Percentiles rank a stretch among this genome's conserved stretches.
Conservation (phyloP, 2,797 vertebrate species). For the Cygnus olor region DNA sequence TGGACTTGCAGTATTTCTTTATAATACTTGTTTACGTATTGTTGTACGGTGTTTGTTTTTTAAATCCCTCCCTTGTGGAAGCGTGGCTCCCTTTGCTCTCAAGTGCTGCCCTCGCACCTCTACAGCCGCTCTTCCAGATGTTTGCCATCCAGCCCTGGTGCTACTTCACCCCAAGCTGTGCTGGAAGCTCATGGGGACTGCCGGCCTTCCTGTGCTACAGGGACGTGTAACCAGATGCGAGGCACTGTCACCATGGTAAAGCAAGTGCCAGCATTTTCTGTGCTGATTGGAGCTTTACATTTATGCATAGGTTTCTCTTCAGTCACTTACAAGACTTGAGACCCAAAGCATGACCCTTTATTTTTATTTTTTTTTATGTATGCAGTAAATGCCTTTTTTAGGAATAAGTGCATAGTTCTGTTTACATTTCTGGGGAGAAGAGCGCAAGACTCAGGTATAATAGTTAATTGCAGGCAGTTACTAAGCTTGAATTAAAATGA, state of each 20-base stretch:
- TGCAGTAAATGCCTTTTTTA: not conserved
- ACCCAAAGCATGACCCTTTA: not conserved
- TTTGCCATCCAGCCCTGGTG: not conserved
- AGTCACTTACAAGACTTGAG: not conserved
- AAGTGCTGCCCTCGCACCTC: not conserved
- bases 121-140: not conserved
- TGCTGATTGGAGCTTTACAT: not conserved
- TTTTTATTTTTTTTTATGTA: not conserved
- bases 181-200: accelerated
- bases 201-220: not conserved
- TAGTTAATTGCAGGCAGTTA: not conserved
- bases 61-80: not conserved
- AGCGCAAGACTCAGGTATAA: not conserved
- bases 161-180: not conserved
- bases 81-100: not conserved
- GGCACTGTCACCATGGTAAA: not conserved
- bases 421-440: not conserved
- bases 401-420: not conserved
- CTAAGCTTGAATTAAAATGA: not conserved
- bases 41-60: not conserved
- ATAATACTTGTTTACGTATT: not conserved
- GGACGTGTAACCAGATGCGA: not conserved
- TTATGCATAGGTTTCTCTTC: not conserved
- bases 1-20: not conserved
- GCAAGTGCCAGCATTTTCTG: not conserved